These are phyloP conservation scores for Astatoreochromis straeleni DNA, from an alignment of 2,113 vertebrate species.

Conservation along the genomic window DNA sequence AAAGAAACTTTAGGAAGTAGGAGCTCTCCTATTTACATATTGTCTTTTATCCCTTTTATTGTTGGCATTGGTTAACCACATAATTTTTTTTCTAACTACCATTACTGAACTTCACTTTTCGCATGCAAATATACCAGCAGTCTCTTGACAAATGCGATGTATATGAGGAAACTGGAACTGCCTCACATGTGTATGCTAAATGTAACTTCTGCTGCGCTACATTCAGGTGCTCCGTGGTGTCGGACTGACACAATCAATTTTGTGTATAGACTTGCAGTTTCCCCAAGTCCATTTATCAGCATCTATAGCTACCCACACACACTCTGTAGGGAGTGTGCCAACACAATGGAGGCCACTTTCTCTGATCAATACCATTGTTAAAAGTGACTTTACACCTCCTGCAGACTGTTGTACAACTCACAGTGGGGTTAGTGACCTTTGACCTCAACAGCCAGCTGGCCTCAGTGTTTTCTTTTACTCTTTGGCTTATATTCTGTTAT, in stretches of 20 bases:
- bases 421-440: slow-evolving; percentile 25
- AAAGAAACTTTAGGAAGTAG: not conserved
- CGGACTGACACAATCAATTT: not conserved
- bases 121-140: not conserved
- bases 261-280: not conserved
- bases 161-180: not conserved
- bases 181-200: not conserved
- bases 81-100: not conserved
- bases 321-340: slow-evolving; percentile 50
- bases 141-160: not conserved
- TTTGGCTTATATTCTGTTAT: slow-evolving; percentile 6
- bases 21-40: not conserved
- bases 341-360: slow-evolving; percentile 51
- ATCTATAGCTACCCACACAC: slow-evolving; percentile 34
- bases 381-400: slow-evolving; percentile 34
- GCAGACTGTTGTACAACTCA: slow-evolving; percentile 30
- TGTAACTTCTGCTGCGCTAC: not conserved
- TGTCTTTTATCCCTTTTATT: not conserved
- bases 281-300: slow-evolving; percentile 34
- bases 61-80: not conserved
- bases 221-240: not conserved
- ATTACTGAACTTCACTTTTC: not conserved
- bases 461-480: slow-evolving; percentile 18
- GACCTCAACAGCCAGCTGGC: slow-evolving; percentile 51
- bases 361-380: slow-evolving; percentile 58